These are phyloP conservation scores for Caerostris extrusa DNA, from an alignment of 1,140 invertebrate genomes.

Conservation along the genomic window DNA sequence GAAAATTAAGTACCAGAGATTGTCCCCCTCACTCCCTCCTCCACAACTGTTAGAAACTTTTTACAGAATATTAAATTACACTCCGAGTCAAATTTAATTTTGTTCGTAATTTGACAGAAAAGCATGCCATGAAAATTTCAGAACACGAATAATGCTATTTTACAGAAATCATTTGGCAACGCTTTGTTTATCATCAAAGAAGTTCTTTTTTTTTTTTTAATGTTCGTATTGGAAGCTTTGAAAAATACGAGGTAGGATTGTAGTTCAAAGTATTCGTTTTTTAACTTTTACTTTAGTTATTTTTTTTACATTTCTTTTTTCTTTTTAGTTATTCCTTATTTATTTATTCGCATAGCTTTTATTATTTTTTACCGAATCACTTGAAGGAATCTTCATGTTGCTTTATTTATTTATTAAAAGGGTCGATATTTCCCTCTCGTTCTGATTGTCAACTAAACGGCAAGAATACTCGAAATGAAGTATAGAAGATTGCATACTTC, in stretches of 20 bases:
- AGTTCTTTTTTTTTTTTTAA: neutral
- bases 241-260: neutral
- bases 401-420: neutral
- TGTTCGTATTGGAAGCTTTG: neutral
- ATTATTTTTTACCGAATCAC: neutral
- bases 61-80: too few species aligned
- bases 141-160: neutral
- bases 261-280: neutral
- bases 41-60: conserved; percentile 7
- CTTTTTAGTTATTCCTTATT: neutral
- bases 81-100: neutral
- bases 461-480: neutral
- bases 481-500: too few species aligned
- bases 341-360: neutral
- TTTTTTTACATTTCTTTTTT: too few species aligned
- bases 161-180: conserved; percentile 15
- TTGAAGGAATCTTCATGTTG: neutral
- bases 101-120: neutral
- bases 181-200: conserved; percentile 24
- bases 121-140: neutral
- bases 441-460: neutral
- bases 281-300: neutral
- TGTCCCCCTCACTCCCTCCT: neutral
- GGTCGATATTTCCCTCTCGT: neutral
- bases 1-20: neutral